Conservation (phyloP, 2,113 vertebrate species). For the Eretmochelys imbricata region DNA sequence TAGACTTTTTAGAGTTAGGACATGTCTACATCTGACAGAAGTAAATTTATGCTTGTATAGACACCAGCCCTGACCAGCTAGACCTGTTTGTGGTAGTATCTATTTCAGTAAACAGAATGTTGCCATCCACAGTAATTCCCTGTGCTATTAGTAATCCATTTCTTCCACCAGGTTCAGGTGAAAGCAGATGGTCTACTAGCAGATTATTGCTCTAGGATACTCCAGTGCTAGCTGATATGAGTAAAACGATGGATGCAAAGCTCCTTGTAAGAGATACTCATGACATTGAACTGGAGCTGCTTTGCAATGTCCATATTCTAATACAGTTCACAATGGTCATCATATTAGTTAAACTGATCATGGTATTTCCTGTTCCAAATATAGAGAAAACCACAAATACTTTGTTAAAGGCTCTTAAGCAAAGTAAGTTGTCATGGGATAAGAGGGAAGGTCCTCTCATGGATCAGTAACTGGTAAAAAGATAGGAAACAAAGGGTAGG, state of each 20-base stretch:
- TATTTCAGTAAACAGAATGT: background rate
- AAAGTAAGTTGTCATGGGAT: background rate
- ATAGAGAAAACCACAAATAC: constrained; percentile 9
- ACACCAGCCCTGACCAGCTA: background rate
- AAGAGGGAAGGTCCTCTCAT: too few relatives aligned
- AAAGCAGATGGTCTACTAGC: constrained; percentile 3
- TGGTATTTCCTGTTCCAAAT: constrained; percentile 20
- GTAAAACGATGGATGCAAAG: constrained; percentile 20
- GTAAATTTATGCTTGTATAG: background rate
- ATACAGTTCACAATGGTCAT: background rate
- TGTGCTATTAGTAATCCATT: constrained; percentile 32
- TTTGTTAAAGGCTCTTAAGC: background rate
- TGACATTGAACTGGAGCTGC: constrained; percentile 1
- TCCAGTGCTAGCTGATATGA: constrained; percentile 4
- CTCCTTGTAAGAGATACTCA: background rate
- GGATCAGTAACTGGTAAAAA: too few relatives aligned
- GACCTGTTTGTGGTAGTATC: background rate
- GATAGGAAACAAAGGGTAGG: too few relatives aligned
- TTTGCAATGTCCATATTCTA: background rate
- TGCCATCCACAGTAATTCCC: background rate
- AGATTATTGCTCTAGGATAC: constrained; percentile 33
- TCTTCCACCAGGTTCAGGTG: constrained; percentile 17
- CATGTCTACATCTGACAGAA: background rate
- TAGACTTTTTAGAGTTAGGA: background rate
- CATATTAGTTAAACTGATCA: background rate